Evolutionary conservation across 2,797 vertebrate genomes (phyloP).

Genomic region (Dermochelys coriacea): DNA sequence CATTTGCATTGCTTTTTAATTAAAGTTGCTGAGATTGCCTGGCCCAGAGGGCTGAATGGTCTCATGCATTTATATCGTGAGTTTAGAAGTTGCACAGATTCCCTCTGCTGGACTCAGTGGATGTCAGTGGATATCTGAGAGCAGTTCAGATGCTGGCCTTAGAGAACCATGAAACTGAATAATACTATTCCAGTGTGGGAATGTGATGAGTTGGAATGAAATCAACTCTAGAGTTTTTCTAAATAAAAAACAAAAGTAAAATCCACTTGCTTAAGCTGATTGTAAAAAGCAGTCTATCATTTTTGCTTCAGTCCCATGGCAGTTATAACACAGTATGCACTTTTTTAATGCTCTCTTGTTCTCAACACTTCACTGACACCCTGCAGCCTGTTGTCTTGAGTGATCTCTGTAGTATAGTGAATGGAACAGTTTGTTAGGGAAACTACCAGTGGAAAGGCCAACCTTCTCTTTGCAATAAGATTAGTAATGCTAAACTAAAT

Average conservation of each 20-base stretch:
- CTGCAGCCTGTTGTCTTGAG: not conserved
- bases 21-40: not conserved
- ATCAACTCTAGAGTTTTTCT: not conserved
- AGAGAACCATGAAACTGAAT: not conserved
- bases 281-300: not conserved
- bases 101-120: not conserved
- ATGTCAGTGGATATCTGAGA: not conserved
- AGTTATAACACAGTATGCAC: not conserved
- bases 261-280: not conserved
- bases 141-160: not conserved
- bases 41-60: not conserved
- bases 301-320: not conserved
- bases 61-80: not conserved
- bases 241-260: not conserved
- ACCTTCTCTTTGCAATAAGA: not conserved
- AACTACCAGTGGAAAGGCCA: not conserved
- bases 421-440: not conserved
- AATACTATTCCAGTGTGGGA: not conserved
- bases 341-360: conserved; percentile 4
- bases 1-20: too few species aligned
- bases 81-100: fast-evolving
- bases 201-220: not conserved
- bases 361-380: not conserved
- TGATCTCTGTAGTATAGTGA: not conserved
- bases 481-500: too few species aligned